Percentiles rank a stretch among this genome's conserved stretches.
phyloP scores from a whole-genome alignment of 1,140 invertebrate species.

The Pseudoatta argentina region DNA sequence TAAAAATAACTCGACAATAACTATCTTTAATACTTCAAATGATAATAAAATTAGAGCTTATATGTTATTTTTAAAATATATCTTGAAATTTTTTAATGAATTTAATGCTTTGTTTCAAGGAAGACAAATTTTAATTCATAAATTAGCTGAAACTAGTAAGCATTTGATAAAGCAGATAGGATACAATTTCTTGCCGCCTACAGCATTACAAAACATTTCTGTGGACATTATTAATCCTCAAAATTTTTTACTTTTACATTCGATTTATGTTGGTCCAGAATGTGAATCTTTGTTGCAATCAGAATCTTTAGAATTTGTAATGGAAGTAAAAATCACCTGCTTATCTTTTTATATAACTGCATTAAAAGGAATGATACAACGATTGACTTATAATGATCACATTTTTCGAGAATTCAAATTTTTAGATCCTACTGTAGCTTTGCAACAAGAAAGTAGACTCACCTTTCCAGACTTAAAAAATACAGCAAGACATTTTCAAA shows the following conservation, averaged over 20 bases:
- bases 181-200: slow-evolving; percentile 20
- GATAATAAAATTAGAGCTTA: slow-evolving; percentile 1
- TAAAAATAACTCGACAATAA: not conserved
- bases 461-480: no score
- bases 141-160: slow-evolving; percentile 38
- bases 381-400: no score
- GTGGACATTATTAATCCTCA: not conserved
- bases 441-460: no score
- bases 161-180: slow-evolving; percentile 44
- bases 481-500: no score
- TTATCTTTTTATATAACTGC: no score
- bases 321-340: no score
- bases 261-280: slow-evolving; percentile 20
- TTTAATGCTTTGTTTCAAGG: slow-evolving; percentile 35
- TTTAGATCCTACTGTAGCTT: no score
- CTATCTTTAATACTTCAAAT: not conserved
- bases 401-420: no score
- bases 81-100: not conserved
- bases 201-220: slow-evolving; percentile 6
- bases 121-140: slow-evolving; percentile 20
- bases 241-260: slow-evolving; percentile 19
- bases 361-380: no score
- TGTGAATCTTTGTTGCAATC: slow-evolving; percentile 8
- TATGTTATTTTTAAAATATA: slow-evolving; percentile 9
- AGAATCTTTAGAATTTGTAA: no score